Base-by-base conservation (phyloP, 92 coral and sea anemone genomes). In the Blastomussa wellsi region DNA sequence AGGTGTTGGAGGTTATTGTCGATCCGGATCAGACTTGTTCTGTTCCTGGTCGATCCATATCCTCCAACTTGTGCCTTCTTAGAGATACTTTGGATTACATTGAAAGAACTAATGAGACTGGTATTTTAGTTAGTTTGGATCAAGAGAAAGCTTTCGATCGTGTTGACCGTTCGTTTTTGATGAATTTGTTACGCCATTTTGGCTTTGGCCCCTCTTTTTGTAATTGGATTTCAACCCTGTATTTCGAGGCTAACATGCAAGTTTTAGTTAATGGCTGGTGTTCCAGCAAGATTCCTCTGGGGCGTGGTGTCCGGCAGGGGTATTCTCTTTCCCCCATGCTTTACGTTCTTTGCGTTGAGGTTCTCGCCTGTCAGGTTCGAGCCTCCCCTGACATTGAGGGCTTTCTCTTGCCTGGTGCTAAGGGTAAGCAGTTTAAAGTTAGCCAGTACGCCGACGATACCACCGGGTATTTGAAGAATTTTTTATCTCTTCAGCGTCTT, bases 271-370 rank as follows among this genome's bases (percentile, higher is more conserved):
- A 74, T 28, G 79, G 55, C 14, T 42, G 35, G 6, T 62, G 47
- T 47, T 22, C 79, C 11, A 36, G 24, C 2, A 75, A 14, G 12
- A 75, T 75, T 11, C 36, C 60, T 26, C 31, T 75, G 7, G 33
- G 10, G 20, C 79, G 68, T 28, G 79, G 79, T 2, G 65, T 75
- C 13, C 16, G 79, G n/a, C 79, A 75, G 79, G 79, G 79, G 20
- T 33, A 49, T 16, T 11, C 79, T 1, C 62, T 49, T 5, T 76
- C 66, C 20, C 66, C 79, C 36, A 14, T 76, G 11, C 67, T 51
- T 1, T 44, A 49, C 28, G 15, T 26, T 5, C 16, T 26, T 26
- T 65, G 70, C 15, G 35, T 31, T 26, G 70, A 26, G 35, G 62
- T 47, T 76, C 64, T 75, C 5, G 62, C 39, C 11, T 22, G 35